Evolutionary conservation across 2,113 vertebrate species (phyloP), one percentile per base, ranked within the genome.

Genomic region (Tachysurus fulvidraco): DNA sequence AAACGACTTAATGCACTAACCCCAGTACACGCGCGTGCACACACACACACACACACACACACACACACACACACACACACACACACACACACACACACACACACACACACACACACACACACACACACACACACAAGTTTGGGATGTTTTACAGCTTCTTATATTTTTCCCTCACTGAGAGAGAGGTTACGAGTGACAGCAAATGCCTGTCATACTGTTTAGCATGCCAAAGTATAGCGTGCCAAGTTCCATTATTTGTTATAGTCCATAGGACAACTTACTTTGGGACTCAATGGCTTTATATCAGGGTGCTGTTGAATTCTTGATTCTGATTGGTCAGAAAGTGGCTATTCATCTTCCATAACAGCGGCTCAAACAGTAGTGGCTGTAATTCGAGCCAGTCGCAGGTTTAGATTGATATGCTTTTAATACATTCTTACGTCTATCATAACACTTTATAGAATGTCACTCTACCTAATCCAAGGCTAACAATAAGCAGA

Each of bases 121-220:
- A 12, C 57, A 13, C 55, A 36, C 57, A 17, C 88, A 67, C 79
- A 73, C 55, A 67, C 5, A 25, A 28, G 28, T 41, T 36, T 50
- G 16, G 41, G 57, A 46, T 69, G 71, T 85, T 89, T 57, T 64
- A 85, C 83, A 89, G 55, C 89, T 74, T 36, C 83, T 89, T 88
- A 85, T 65, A 65, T 65, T 67, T 83, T 41, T 60, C 46, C 21
- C 60, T 62, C 52, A 54, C 52, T 30, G 77, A 78, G 25, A 78
- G 28, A 57, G 80, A 69, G 60, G 87, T 54, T 64, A 62, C 46
- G 71, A 79, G 41, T 83, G 41, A 50, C 59, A 85, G 73, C 84
- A 77, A 59, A 28, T 78, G 46, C 67, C 76, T 86, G 81, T 80
- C 52, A 62, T 41, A 50, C 62, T 57, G 52, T 17, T 86, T n/a